A percentile compares a stretch with the other conserved stretches of the same genome.
phyloP scores from a whole-genome alignment of 2,113 vertebrate species.

The Hydropotes inermis region DNA sequence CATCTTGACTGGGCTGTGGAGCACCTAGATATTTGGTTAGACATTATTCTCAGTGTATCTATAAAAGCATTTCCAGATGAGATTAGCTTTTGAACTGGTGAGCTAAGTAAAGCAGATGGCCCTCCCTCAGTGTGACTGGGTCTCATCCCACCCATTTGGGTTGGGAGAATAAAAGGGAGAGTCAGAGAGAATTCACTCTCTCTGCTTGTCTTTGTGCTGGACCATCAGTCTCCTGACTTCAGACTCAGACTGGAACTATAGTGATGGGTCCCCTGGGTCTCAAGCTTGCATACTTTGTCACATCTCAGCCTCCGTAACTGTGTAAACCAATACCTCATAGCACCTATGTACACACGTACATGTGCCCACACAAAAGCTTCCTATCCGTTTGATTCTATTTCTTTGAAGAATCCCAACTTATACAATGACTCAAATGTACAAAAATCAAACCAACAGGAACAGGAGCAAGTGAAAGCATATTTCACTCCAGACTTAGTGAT shows the following conservation, averaged over 20 bases:
- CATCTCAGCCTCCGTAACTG: neutral
- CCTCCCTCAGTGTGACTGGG: neutral
- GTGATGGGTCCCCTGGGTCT: neutral
- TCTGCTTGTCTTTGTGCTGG: neutral
- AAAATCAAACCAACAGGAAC: constrained; percentile 3
- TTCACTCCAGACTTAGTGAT: neutral
- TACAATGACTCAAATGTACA: neutral
- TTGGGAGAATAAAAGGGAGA: neutral
- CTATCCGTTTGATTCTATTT: neutral
- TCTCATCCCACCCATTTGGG: neutral
- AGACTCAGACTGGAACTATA: neutral
- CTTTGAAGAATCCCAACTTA: neutral
- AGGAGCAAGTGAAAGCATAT: neutral
- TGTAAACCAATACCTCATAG: neutral
- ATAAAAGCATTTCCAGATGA: neutral
- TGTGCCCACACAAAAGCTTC: neutral
- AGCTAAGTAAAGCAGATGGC: neutral
- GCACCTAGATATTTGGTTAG: neutral
- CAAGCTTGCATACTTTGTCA: too few species aligned
- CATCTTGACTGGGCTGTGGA: neutral
- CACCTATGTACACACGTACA: neutral
- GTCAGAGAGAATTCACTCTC: neutral
- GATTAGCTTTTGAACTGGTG: neutral
- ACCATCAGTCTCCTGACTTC: neutral
- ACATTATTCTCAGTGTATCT: neutral